Evolutionary conservation across 2,797 vertebrate species (phyloP).

Genomic region (Myotis planiceps): DNA sequence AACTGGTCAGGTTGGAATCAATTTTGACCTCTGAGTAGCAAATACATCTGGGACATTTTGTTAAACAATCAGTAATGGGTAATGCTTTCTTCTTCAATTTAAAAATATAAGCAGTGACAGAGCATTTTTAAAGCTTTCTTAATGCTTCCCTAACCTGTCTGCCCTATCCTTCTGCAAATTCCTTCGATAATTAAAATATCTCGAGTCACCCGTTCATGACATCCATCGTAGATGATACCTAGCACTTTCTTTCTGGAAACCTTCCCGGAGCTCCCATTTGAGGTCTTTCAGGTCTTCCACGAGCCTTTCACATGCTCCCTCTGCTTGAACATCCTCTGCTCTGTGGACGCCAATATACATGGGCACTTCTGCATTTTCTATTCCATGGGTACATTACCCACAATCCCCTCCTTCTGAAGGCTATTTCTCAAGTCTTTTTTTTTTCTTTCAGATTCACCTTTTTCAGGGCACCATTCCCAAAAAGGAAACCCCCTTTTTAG

Average conservation of each 20-base stretch:
- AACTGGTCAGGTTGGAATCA: neutral
- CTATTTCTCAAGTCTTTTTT: neutral
- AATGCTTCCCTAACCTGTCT: neutral
- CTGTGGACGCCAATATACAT: neutral
- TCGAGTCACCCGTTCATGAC: neutral
- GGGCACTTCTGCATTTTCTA: neutral
- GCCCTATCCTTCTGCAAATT: neutral
- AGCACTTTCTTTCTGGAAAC: conserved; percentile 15
- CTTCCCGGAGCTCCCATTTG: neutral
- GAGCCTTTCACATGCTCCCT: neutral
- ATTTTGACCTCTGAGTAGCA: neutral
- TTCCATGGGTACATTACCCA: neutral
- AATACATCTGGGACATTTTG: neutral
- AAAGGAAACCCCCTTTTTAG: neutral
- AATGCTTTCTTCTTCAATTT: conserved; percentile 13
- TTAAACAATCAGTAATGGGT: neutral
- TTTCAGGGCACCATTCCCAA: neutral
- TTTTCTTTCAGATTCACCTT: neutral
- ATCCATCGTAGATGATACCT: neutral
- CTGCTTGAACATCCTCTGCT: neutral
- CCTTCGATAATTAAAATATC: conserved; percentile 30
- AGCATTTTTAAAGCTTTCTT: neutral
- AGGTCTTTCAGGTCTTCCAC: neutral
- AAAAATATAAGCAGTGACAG: conserved; percentile 14
- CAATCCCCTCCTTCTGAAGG: neutral